phyloP scores from a whole-genome alignment of 2,888 invertebrate species.

The Phrixothrix hirtus region DNA sequence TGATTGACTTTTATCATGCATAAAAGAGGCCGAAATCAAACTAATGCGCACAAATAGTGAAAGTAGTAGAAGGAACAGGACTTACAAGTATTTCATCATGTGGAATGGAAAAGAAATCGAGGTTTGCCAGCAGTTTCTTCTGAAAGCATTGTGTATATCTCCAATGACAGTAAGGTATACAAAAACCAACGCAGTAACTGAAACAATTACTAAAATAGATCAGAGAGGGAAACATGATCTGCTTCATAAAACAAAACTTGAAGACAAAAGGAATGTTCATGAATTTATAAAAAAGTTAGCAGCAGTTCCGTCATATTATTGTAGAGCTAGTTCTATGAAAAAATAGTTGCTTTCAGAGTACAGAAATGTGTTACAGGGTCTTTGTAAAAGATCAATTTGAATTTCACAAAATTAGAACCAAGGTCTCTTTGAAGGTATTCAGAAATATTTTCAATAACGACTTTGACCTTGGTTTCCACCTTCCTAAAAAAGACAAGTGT shows the following conservation, averaged over 20 bases:
- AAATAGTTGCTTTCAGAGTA: slow-evolving; percentile 2
- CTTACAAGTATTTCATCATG: no score
- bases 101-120: no score
- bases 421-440: no score
- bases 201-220: slow-evolving; percentile 7
- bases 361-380: slow-evolving; percentile 4
- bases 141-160: slow-evolving; percentile 9
- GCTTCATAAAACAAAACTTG: slow-evolving; percentile 2
- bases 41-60: not conserved
- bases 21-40: slow-evolving; percentile 2
- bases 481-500: no score
- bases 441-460: no score
- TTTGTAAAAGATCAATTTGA: slow-evolving; percentile 2
- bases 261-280: not conserved
- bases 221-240: slow-evolving; percentile 1
- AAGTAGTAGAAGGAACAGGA: not conserved
- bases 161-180: slow-evolving; percentile 3
- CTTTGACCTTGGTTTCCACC: slow-evolving; percentile 3
- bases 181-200: no score
- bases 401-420: not conserved
- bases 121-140: no score
- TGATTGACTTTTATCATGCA: slow-evolving; percentile 3
- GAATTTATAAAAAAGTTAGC: slow-evolving; percentile 3
- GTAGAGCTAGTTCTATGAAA: not conserved
- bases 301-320: slow-evolving; percentile 9